Evolutionary conservation across 2,797 vertebrate genomes (phyloP).

Genomic region (Sebastes oblongus): DNA sequence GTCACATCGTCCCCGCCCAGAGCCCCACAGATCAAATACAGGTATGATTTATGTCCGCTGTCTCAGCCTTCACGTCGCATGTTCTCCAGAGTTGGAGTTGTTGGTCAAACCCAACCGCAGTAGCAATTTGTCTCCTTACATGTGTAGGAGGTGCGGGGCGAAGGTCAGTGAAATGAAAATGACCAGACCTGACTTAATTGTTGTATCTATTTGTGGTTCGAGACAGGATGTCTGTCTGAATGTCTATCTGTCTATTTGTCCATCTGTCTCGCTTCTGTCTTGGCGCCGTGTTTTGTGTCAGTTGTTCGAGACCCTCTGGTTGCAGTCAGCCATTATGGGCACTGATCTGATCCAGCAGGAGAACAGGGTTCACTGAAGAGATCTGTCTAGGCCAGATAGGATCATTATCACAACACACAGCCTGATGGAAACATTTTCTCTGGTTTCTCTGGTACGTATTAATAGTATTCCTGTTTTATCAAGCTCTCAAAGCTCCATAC

Average conservation of each 20-base stretch:
- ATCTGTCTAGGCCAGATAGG: conserved; percentile 46
- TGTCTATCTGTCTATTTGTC: conserved; percentile 69
- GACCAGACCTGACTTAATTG: conserved; percentile 79
- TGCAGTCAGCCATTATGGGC: conserved; percentile 43
- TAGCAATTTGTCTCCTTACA: conserved; percentile 74
- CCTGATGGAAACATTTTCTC: conserved; percentile 18
- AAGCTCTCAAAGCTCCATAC: neutral
- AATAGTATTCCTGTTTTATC: neutral
- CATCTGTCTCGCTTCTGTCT: conserved; percentile 62
- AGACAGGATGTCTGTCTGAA: conserved; percentile 74
- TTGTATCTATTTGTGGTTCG: conserved; percentile 77
- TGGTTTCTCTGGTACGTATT: neutral
- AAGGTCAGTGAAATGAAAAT: conserved; percentile 78
- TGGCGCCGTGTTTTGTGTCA: conserved; percentile 60
- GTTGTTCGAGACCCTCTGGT: conserved; percentile 53
- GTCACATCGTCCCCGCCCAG: conserved; percentile 54
- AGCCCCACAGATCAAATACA: conserved; percentile 83
- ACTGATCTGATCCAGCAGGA: conserved; percentile 67
- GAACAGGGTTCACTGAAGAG: conserved; percentile 36
- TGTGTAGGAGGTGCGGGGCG: conserved; percentile 71
- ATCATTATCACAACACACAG: conserved; percentile 67
- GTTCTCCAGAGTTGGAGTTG: conserved; percentile 47
- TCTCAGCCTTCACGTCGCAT: conserved; percentile 62
- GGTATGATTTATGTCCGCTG: conserved; percentile 89
- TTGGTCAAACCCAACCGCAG: conserved; percentile 65